Evolutionary conservation across 2,797 vertebrate species (phyloP).

Genomic region (Sebastes trivittatus): DNA sequence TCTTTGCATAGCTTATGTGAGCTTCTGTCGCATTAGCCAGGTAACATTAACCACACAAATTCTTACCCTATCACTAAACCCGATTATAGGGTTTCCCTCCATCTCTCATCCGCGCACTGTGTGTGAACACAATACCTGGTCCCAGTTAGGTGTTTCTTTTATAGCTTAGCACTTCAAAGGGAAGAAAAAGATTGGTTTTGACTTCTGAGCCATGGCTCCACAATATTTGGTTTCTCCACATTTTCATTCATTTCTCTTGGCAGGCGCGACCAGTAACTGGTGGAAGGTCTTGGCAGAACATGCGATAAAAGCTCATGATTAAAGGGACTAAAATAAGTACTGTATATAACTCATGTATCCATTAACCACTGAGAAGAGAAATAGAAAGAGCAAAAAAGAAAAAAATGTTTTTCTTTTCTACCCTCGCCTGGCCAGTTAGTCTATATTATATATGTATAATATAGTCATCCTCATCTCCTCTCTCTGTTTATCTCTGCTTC

Average conservation of each 20-base stretch:
- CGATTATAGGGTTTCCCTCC: slow-evolving; percentile 37
- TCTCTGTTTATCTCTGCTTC: slow-evolving; percentile 30
- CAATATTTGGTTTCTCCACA: slow-evolving; percentile 81
- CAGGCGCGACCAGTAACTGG: slow-evolving; percentile 70
- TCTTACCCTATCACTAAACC: slow-evolving; percentile 48
- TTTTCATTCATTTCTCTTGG: slow-evolving; percentile 84
- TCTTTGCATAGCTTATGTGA: slow-evolving; percentile 39
- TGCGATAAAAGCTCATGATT: slow-evolving; percentile 82
- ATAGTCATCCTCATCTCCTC: slow-evolving; percentile 46
- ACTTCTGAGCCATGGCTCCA: slow-evolving; percentile 72
- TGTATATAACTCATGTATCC: slow-evolving; percentile 83
- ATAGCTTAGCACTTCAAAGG: slow-evolving; percentile 61
- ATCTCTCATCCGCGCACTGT: slow-evolving; percentile 26
- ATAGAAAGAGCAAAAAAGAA: slow-evolving; percentile 61
- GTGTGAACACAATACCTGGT: slow-evolving; percentile 64
- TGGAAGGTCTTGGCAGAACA: slow-evolving; percentile 81
- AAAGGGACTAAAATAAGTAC: slow-evolving; percentile 84
- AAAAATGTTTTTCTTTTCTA: slow-evolving; percentile 66
- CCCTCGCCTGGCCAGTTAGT: slow-evolving; percentile 48
- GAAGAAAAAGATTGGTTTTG: slow-evolving; percentile 71
- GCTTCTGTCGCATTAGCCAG: slow-evolving; percentile 53
- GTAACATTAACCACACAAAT: slow-evolving; percentile 54
- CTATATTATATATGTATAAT: slow-evolving; percentile 68
- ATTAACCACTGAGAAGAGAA: slow-evolving; percentile 80
- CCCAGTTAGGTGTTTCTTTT: slow-evolving; percentile 71